Evolutionary conservation across 30 jellyfish, hydroid and myxozoan species (phyloP).

Genomic region (Sanderia malayensis): DNA sequence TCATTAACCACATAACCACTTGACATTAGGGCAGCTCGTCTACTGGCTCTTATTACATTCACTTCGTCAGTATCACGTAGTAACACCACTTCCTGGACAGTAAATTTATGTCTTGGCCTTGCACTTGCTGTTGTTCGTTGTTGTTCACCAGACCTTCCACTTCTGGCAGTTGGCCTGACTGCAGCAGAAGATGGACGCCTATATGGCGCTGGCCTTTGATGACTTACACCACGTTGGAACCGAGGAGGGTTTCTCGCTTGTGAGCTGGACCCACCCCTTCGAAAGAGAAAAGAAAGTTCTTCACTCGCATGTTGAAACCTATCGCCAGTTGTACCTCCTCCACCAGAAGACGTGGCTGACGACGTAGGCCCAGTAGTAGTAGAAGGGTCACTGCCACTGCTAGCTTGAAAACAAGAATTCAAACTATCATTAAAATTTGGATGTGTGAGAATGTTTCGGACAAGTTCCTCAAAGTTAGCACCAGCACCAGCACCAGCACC

Average conservation of each 20-base stretch:
- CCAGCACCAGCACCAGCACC: background rate
- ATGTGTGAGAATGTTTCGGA: background rate
- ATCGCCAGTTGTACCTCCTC: too few species aligned
- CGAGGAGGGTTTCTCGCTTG: background rate
- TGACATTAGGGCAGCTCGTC: background rate
- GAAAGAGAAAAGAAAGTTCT: background rate
- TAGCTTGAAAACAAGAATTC: background rate
- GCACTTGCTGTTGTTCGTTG: background rate
- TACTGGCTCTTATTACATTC: background rate
- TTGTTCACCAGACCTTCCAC: background rate
- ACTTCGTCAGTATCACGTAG: background rate
- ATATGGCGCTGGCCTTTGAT: background rate
- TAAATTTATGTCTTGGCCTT: background rate
- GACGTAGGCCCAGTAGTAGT: background rate
- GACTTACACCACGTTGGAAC: background rate
- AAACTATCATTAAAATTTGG: background rate
- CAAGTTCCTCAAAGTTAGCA: background rate
- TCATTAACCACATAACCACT: background rate
- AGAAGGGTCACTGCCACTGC: background rate
- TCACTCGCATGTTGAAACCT: background rate
- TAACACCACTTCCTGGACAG: background rate
- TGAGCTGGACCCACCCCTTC: background rate
- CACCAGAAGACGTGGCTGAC: background rate
- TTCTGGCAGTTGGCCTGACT: background rate
- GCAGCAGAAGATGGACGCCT: background rate